Base-by-base conservation (phyloP, 2,888 invertebrate species). In the Furcula furcula region DNA sequence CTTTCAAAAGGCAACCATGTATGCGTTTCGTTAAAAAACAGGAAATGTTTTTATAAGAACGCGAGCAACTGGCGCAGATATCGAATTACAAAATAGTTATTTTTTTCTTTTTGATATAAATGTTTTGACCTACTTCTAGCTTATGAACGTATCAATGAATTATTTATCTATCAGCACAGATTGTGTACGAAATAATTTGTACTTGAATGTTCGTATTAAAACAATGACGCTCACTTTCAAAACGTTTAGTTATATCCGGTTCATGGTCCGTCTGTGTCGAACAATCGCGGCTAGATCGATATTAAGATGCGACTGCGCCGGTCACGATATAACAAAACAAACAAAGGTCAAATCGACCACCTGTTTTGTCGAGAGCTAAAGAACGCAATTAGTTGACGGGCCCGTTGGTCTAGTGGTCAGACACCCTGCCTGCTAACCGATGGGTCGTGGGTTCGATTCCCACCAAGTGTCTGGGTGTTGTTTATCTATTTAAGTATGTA, bases 301-400 rank as follows among this genome's bases (percentile, higher is more conserved):
- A 46, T 29, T 25, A 37, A 38, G 65, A 70, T 66, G 66, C 55
- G 61, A 52, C 38, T 40, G 53, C 52, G 29, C 45, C 42, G 51
- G 52, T 62, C 55, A 57, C 54, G 47, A 48, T 41, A 31, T 36
- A 40, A 37, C 29, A 31, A 6, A 34, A 31, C 34, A 50, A 55
- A 37, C 36, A 62, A 76, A 79, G 79, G 76, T 70, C 69, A 37
- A 27, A 22, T 38, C 51, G 56, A 65, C 58, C 29, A 42, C 59
- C 61, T 60, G 33, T 40, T 49, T 40, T 36, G 27, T 4, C 51
- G 37, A 64, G 51, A 51, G 64, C 70, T 69, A 59, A 51, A 46
- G 55, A 59, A 57, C 54, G 55, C 50, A 59, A 26, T 26, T 64
- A 55, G 54, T 41, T 30, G 19, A 14, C 21, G 26, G n/a, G n/a